Evolutionary conservation across 1,140 invertebrate species (phyloP).

Genomic region (Ephestia elutella): DNA sequence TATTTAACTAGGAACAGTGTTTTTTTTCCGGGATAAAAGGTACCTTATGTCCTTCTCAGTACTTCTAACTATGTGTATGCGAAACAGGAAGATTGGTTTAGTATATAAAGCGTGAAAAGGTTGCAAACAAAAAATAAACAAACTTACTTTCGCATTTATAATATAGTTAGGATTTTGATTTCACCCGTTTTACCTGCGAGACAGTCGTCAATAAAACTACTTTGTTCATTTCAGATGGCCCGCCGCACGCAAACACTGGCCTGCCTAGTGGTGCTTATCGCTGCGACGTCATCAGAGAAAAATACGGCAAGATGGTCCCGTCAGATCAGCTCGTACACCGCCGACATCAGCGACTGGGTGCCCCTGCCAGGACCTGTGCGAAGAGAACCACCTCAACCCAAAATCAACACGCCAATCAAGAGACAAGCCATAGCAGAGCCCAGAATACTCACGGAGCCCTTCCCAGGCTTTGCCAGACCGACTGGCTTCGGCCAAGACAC

Average conservation of each 20-base stretch:
- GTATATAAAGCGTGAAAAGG: too few species aligned
- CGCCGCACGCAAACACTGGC: conserved; percentile 39
- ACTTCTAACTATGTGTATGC: too few species aligned
- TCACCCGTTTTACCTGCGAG: too few species aligned
- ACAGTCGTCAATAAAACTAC: too few species aligned
- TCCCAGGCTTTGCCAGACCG: conserved; percentile 58
- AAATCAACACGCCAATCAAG: conserved; percentile 34
- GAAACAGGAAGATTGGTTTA: too few species aligned
- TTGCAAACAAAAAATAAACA: too few species aligned
- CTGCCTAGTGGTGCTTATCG: conserved; percentile 63
- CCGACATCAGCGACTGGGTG: conserved; percentile 66
- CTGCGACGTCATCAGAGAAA: conserved; percentile 64
- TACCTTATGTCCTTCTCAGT: too few species aligned
- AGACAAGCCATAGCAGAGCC: conserved; percentile 67
- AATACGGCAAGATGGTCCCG: conserved; percentile 71
- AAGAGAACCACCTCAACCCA: conserved; percentile 25
- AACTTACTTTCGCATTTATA: too few species aligned
- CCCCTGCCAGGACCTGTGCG: conserved; percentile 48
- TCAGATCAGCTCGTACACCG: conserved; percentile 65
- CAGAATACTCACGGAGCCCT: conserved; percentile 72
- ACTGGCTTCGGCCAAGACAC: conserved; percentile 54
- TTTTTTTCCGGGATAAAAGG: too few species aligned
- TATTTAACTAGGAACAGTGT: too few species aligned
- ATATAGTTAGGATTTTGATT: too few species aligned
- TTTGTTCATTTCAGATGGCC: conserved; percentile 46